Base-by-base conservation (phyloP, 2,797 vertebrate species). In the Tragelaphus eurycerus region DNA sequence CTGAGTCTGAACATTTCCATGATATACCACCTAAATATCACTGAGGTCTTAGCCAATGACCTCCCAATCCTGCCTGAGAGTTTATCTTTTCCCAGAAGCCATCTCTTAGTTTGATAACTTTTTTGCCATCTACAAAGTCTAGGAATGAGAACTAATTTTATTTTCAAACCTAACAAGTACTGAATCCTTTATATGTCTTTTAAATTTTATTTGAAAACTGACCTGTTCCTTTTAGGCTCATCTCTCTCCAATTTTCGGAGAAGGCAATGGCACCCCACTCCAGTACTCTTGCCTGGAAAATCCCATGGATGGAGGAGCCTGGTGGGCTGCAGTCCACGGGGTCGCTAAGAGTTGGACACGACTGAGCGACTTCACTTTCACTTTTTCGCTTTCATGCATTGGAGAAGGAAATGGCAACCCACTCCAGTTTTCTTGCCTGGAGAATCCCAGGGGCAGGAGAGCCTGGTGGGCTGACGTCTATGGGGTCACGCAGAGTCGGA, bases 91-190 rank as follows among this genome's bases (percentile, higher is more conserved):
- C 57, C 54, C 34, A 25, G 52, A 94, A 95, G 59, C 57, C 59
- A 83, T 50, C 93, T 81, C 84, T 94, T 84, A 89, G n/a, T 86
- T 84, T 78, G 87, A 91, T 38, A 92, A 50, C 10, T n/a, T 78
- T 89, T 54, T 86, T 86, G 43, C 34, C 38, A 85, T 38, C 62
- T 91, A 81, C n/a, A 96, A 82, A 95, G 79, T 10, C 79, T 89
- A 74, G 48, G 43, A 74, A 38, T 89, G 85, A 88, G 48, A 71
- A 92, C 38, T 29, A 64, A 60, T 71, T 89, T 97, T 64, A 27
- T 88, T 89, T 90, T 95, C 82, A 92, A 90, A 90, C 54, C 31
- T n/a, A 95, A 27, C 46, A 86, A 84, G 27, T 81, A 82, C 23
- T 62, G 19, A n/a, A 9, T 96, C 11, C 17, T 89, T 78, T 74